Evolutionary conservation across 1,140 invertebrate genomes (phyloP).

Genomic region (Pseudomyrmex dendroicus): DNA sequence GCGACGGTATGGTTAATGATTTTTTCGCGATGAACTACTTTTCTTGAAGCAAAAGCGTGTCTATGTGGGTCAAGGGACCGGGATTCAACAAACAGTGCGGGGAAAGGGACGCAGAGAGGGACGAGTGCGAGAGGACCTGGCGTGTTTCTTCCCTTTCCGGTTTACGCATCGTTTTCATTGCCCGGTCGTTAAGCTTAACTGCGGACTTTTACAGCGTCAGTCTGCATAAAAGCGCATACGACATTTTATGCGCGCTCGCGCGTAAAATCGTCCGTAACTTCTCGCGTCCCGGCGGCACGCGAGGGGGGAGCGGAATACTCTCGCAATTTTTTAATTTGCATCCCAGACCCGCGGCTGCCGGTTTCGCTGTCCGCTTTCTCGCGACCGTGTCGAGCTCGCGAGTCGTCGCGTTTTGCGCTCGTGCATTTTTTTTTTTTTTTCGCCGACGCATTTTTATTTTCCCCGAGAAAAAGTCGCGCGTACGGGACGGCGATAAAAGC

Average conservation of each 20-base stretch:
- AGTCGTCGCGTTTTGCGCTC: constrained; percentile 15
- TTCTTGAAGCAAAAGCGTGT: constrained; percentile 25
- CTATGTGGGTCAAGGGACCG: constrained; percentile 42
- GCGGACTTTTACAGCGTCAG: constrained; percentile 64
- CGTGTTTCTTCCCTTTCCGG: constrained; percentile 45
- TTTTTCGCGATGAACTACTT: constrained; percentile 57
- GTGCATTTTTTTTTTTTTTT: constrained; percentile 15
- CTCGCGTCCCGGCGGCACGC: constrained; percentile 9
- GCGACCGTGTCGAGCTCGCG: not conserved
- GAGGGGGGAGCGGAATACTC: not conserved
- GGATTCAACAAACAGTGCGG: not conserved
- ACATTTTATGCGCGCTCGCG: constrained; percentile 57
- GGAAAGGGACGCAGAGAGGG: not conserved
- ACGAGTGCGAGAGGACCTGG: not conserved
- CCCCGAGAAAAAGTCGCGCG: not conserved
- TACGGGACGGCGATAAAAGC: constrained; percentile 40
- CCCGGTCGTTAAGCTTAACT: constrained; percentile 67
- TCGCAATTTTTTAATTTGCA: constrained; percentile 55
- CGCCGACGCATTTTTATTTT: constrained; percentile 17
- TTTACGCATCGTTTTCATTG: constrained; percentile 73
- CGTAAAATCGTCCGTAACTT: constrained; percentile 55
- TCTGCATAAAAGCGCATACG: constrained; percentile 60
- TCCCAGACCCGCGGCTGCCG: not conserved
- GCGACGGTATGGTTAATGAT: constrained; percentile 54
- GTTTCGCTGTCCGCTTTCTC: not conserved